Conservation (phyloP, 1,140 invertebrate genomes). For the Cherax destructor region DNA sequence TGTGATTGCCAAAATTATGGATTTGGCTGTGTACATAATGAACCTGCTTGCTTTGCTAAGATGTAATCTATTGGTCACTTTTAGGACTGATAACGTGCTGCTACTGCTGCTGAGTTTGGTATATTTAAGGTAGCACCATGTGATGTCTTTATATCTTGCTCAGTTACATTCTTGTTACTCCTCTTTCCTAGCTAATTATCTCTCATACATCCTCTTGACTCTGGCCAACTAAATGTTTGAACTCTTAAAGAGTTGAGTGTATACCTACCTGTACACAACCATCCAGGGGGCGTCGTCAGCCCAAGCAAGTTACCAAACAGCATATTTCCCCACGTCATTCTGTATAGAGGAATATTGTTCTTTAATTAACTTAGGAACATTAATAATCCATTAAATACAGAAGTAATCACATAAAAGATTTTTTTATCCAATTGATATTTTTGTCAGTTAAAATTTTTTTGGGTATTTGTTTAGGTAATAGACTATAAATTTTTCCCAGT, state of each 20-base stretch:
- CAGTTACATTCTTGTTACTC: background rate
- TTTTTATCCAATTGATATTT: background rate
- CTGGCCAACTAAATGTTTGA: background rate
- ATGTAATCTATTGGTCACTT: constrained; percentile 4
- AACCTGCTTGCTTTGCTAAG: constrained; percentile 6
- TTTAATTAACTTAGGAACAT: background rate
- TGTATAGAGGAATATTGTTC: background rate
- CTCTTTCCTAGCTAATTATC: background rate
- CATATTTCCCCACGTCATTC: background rate
- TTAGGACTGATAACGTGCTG: background rate
- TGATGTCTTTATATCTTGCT: background rate
- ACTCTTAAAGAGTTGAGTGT: background rate
- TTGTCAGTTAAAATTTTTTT: too few species aligned
- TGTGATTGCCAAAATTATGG: background rate
- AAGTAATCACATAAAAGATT: background rate
- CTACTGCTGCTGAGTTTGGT: background rate
- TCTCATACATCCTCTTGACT: background rate
- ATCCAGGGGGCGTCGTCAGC: background rate
- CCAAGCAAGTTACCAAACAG: background rate
- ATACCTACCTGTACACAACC: background rate
- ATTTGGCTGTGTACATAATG: background rate
- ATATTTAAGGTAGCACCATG: background rate
- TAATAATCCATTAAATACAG: background rate
- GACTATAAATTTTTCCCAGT: too few species aligned
- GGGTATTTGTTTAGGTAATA: too few species aligned